These are phyloP conservation scores for Diplodus sargus DNA, from an alignment of 2,797 vertebrate genomes.

Conservation along the genomic window DNA sequence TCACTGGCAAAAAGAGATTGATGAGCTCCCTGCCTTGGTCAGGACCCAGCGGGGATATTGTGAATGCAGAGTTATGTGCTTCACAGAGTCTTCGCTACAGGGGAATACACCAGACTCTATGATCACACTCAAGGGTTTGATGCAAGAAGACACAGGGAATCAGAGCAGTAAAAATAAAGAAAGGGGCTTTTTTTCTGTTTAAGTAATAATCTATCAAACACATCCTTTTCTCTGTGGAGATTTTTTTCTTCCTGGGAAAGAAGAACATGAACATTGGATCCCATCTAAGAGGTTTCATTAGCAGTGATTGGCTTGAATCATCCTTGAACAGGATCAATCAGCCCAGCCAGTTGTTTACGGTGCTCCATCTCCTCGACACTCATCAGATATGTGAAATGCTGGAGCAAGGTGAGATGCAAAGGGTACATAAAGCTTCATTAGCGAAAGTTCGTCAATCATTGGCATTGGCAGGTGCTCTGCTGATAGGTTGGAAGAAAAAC, in stretches of 20 bases:
- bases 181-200: slow-evolving; percentile 19
- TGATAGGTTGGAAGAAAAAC: slow-evolving; percentile 42
- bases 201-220: slow-evolving; percentile 43
- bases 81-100: slow-evolving; percentile 47
- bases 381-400: slow-evolving; percentile 9
- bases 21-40: slow-evolving; percentile 56
- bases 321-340: background rate
- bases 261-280: background rate
- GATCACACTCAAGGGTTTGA: slow-evolving; percentile 57
- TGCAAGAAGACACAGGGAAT: slow-evolving; percentile 38
- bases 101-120: slow-evolving; percentile 39
- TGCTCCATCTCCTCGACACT: slow-evolving; percentile 9
- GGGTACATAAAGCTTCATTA: slow-evolving; percentile 38
- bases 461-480: slow-evolving; percentile 27
- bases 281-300: slow-evolving; percentile 27
- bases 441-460: slow-evolving; percentile 27
- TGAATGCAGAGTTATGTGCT: slow-evolving; percentile 64
- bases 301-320: slow-evolving; percentile 11
- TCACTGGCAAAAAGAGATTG: slow-evolving; percentile 59
- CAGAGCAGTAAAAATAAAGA: slow-evolving; percentile 41
- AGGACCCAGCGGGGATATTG: slow-evolving; percentile 52
- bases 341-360: slow-evolving; percentile 16
- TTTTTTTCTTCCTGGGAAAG: slow-evolving; percentile 11
- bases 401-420: slow-evolving; percentile 27
- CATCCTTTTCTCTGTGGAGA: background rate